Base-by-base conservation (phyloP, 2,888 invertebrate species). In the Macrosiphum euphorbiae region DNA sequence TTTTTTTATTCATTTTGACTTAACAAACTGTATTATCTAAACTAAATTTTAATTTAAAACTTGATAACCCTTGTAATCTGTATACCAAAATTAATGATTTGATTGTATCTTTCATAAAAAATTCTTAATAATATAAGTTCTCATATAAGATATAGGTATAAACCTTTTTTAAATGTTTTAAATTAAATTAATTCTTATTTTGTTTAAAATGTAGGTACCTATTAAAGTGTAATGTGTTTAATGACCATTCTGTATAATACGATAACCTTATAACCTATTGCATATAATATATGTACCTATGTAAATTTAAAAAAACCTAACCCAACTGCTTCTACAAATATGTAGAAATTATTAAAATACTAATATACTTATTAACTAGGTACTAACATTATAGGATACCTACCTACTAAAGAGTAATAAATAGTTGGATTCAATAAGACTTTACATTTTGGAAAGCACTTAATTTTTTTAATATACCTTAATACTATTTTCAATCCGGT, bases 31-130 rank as follows among this genome's bases (percentile, higher is more conserved):
- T 7, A n/a, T 52, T 87, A 78, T 78, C 78, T 87, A n/a, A 16
- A 50, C 11, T 50, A 16, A 28, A 13, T 50, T 47, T 13, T 50
- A 47, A 86, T 47, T 50, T 86, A 35, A 41, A 88, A 52, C 10
- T 55, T 55, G 88, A 88, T 88, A 88, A 88, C 88, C 88, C 26
- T 52, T 88, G 24, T 88, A 52, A 52, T 88, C 35, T 55, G 4
- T 55, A 88, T n/a, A 35, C 20, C 8, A 20, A 35, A 0, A 78
- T 78, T 78, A 87, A 52, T 52, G n/a, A 78, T 35, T 67, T 67
- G 13, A 67, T 52, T 5, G 16, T n/a, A n/a, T 1, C 13, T n/a
- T 13, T n/a, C 1, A 67, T 67, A 67, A 67, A 67, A n/a, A 5
- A 67, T 16, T 67, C 13, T n/a, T n/a, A 1, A n/a, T 67, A 52